Conservation (phyloP, 1,140 invertebrate species). For the Mycetomoellerius zeteki region DNA sequence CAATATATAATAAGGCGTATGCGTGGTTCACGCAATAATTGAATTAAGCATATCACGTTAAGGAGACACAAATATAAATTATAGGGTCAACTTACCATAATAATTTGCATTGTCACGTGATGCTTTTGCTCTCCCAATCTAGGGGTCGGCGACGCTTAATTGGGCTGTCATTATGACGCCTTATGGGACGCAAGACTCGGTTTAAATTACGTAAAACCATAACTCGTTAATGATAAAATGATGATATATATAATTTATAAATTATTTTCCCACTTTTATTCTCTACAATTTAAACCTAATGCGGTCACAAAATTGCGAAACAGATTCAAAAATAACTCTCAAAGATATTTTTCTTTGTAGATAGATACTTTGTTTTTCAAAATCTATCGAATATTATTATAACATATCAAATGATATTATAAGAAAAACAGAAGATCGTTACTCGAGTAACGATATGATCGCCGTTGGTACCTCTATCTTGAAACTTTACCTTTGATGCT, state of each 20-base stretch:
- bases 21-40: slow-evolving; percentile 28
- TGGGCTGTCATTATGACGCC: slow-evolving; percentile 61
- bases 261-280: slow-evolving; percentile 17
- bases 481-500: not conserved
- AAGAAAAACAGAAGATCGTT: not conserved
- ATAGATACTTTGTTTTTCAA: not conserved
- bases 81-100: slow-evolving; percentile 48
- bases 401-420: too few relatives aligned
- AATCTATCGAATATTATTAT: too few relatives aligned
- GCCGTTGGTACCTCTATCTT: not conserved
- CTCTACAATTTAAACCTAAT: not conserved
- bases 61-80: slow-evolving; percentile 58
- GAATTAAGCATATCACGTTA: slow-evolving; percentile 44
- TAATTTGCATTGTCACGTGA: slow-evolving; percentile 63
- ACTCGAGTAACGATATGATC: not conserved
- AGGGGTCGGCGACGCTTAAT: slow-evolving; percentile 53
- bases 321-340: not conserved
- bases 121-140: slow-evolving; percentile 53
- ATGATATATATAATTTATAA: not conserved
- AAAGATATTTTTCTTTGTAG: too few relatives aligned
- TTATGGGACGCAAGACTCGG: slow-evolving; percentile 35
- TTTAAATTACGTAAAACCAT: slow-evolving; percentile 61
- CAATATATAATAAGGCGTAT: not conserved
- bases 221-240: slow-evolving; percentile 31
- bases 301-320: not conserved